A percentile compares a stretch with the other conserved stretches of the same genome.
These are phyloP conservation scores for Leucopsar rothschildi DNA, from an alignment of 2,113 vertebrate species.

Conservation along the genomic window DNA sequence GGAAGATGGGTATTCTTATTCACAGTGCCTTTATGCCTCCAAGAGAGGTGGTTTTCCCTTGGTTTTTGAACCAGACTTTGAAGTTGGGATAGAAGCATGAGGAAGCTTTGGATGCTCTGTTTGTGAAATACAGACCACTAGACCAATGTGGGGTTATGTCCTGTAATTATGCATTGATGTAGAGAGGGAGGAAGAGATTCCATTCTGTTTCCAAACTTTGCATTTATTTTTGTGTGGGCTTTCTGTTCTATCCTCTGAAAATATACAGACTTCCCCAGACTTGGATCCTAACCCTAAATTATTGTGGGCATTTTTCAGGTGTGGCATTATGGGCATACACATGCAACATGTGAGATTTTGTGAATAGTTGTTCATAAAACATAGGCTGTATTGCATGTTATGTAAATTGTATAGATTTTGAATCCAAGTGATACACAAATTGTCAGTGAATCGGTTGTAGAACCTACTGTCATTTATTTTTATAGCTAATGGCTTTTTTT, in stretches of 20 bases:
- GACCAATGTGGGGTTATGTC: not conserved
- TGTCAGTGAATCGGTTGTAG: not conserved
- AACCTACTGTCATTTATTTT: slow-evolving; percentile 56
- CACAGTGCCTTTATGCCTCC: not conserved
- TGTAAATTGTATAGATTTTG: not conserved
- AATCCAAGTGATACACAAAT: slow-evolving; percentile 3
- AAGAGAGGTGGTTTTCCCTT: not conserved
- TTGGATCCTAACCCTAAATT: not conserved
- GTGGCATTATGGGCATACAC: not conserved
- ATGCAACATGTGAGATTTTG: not conserved
- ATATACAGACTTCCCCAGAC: not conserved
- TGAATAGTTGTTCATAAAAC: not conserved
- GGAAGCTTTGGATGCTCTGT: not conserved
- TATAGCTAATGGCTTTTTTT: slow-evolving; percentile 61
- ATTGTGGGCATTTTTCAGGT: not conserved
- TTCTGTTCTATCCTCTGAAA: not conserved
- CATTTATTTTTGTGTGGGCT: not conserved
- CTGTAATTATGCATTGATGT: not conserved
- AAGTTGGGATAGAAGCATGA: not conserved
- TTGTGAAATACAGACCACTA: not conserved
- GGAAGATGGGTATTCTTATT: not conserved
- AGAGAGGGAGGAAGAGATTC: not conserved
- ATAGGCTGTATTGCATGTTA: not conserved
- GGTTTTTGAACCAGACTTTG: not conserved
- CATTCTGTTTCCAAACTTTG: not conserved